Base-by-base conservation (phyloP, 2,113 vertebrate species). In the Phylloscopus trochilus region DNA sequence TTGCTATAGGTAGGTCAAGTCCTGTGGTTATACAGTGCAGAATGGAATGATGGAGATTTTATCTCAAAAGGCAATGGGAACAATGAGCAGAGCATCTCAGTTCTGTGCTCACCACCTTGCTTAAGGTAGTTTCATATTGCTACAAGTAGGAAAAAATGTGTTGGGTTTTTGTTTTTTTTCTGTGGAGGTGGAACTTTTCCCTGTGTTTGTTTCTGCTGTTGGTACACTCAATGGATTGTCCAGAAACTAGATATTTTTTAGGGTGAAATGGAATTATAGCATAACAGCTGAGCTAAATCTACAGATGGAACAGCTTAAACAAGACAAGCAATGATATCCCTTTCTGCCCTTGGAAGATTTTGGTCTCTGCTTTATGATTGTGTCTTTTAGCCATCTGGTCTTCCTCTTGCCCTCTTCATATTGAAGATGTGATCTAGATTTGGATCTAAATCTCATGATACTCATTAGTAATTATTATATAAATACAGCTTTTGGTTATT, bases 1-100 rank as follows among this genome's bases (percentile, higher is more conserved):
- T 64, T 1, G 2, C 24, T 62, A 0, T 52, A 16, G 0, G 0
- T 15, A 7, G 24, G 11, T 73, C 20, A 89, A 77, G 27, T 47
- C 35, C 31, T 70, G 15, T 39, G 43, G 9, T 73, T 77, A 7
- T n/a, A 6, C 30, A n/a, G 41, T 15, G 11, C 44, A 59, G 44
- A 78, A 60, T 12, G 37, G 30, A 39, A n/a, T 4, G 7, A 13
- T 64, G 49, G 27, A n/a, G 49, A 10, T 76, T 70, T 64, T 56
- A 15, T 77, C 35, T 85, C 18, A 51, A 17, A 78, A 44, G 46
- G 21, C 27, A 52, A 11, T 63, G 13, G n/a, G 18, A 6, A 11
- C 52, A 70, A 26, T 20, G 78, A 59, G 11, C n/a, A 64, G 10
- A 78, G 27, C 8, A 33, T 43, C 49, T 8, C 35, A 76, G 39